These are phyloP conservation scores for Penaeus japonicus DNA, from an alignment of 1,140 invertebrate genomes.

Conservation along the genomic window DNA sequence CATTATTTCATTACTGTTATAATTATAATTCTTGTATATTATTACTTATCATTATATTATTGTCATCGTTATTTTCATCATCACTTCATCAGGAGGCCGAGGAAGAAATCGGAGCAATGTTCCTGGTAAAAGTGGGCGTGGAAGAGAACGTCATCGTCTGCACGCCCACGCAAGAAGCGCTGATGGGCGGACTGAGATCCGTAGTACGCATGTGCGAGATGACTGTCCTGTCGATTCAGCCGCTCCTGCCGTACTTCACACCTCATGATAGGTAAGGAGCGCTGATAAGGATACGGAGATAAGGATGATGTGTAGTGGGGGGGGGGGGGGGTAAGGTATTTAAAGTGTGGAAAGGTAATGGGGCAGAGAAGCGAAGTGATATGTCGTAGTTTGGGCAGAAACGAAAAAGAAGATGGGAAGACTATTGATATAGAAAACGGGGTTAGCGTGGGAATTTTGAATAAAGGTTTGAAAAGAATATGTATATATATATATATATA, in stretches of 20 bases:
- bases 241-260: constrained; percentile 42
- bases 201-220: constrained; percentile 33
- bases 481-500: too few species aligned
- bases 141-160: not conserved
- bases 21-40: too few species aligned
- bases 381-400: too few species aligned
- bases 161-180: constrained; percentile 14
- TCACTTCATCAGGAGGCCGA: not conserved
- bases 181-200: constrained; percentile 19
- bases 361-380: not conserved
- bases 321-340: not conserved
- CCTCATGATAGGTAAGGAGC: constrained; percentile 18
- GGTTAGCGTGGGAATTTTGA: too few species aligned
- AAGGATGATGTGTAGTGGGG: not conserved
- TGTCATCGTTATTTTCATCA: not conserved
- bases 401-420: not conserved
- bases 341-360: not conserved
- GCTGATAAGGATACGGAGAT: not conserved
- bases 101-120: constrained; percentile 28
- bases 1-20: not conserved
- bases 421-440: not conserved
- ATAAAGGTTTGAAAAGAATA: too few species aligned
- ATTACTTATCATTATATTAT: not conserved
- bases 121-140: constrained; percentile 23
- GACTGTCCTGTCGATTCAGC: constrained; percentile 4